A percentile compares a stretch with the other conserved stretches of the same genome.
Conservation (phyloP, 2,797 vertebrate genomes). For the Micromesistius poutassou region DNA sequence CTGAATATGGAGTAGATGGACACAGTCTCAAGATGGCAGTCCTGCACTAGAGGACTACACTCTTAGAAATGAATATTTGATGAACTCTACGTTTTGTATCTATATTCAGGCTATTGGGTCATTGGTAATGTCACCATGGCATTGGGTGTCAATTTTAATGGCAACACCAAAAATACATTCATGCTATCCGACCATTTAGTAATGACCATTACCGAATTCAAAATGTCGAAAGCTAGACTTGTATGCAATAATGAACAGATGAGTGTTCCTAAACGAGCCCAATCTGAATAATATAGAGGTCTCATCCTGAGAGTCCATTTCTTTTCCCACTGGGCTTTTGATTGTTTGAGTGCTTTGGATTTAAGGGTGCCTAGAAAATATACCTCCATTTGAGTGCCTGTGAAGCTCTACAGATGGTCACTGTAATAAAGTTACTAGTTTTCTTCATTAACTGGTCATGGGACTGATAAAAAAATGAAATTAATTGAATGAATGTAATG, state of each 20-base stretch:
- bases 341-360: not conserved
- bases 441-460: not conserved
- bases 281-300: conserved; percentile 5
- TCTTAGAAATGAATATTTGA: not conserved
- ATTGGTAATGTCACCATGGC: not conserved
- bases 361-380: conserved; percentile 2
- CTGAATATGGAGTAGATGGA: not conserved
- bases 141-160: not conserved
- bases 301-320: conserved; percentile 2
- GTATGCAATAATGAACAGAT: not conserved
- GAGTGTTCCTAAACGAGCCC: not conserved
- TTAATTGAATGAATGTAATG: not conserved
- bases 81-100: not conserved
- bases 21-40: not conserved
- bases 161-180: conserved; percentile 6
- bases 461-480: not conserved
- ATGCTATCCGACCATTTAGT: not conserved
- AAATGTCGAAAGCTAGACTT: conserved; percentile 2
- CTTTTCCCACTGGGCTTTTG: not conserved
- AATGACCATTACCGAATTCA: not conserved
- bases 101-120: conserved; percentile 1
- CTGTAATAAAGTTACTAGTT: not conserved
- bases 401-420: not conserved
- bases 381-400: not conserved
- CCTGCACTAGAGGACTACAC: not conserved